phyloP scores from a whole-genome alignment of 2,888 invertebrate species.

The Rutpela maculata region DNA sequence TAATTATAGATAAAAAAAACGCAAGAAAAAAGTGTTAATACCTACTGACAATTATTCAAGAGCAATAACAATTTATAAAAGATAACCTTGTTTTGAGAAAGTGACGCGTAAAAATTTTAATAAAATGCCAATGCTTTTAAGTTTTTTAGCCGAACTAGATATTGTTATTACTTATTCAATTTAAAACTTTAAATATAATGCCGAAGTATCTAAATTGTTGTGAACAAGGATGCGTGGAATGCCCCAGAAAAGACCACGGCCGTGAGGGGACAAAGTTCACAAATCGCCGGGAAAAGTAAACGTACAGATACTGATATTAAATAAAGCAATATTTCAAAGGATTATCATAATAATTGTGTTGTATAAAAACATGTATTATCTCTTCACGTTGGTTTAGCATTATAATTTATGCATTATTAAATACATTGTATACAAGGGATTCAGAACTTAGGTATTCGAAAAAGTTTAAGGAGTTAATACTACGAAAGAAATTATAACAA shows the following conservation, averaged over 20 bases:
- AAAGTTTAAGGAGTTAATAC: too few relatives aligned
- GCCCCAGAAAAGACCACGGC: background rate
- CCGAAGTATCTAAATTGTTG: background rate
- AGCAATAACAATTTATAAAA: conserved; percentile 7
- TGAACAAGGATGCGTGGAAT: background rate
- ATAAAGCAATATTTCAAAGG: too few relatives aligned
- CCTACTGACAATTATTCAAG: background rate
- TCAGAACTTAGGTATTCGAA: too few relatives aligned
- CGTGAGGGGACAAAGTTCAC: background rate
- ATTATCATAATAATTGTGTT: too few relatives aligned
- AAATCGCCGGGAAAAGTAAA: too few relatives aligned
- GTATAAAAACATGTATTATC: too few relatives aligned
- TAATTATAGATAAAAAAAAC: background rate
- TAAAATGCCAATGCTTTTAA: conserved; percentile 15
- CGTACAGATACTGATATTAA: too few relatives aligned
- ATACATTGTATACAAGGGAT: too few relatives aligned
- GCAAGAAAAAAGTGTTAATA: background rate
- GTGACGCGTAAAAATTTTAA: conserved; percentile 15
- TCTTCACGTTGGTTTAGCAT: too few relatives aligned
- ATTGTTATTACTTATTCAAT: background rate
- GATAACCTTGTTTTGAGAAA: conserved; percentile 21
- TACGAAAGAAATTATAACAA: too few relatives aligned
- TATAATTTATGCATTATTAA: too few relatives aligned
- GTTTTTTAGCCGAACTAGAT: conserved; percentile 2
- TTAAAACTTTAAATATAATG: background rate